Base-by-base conservation (phyloP, 2,888 invertebrate genomes). In the Aspidiotus destructor region DNA sequence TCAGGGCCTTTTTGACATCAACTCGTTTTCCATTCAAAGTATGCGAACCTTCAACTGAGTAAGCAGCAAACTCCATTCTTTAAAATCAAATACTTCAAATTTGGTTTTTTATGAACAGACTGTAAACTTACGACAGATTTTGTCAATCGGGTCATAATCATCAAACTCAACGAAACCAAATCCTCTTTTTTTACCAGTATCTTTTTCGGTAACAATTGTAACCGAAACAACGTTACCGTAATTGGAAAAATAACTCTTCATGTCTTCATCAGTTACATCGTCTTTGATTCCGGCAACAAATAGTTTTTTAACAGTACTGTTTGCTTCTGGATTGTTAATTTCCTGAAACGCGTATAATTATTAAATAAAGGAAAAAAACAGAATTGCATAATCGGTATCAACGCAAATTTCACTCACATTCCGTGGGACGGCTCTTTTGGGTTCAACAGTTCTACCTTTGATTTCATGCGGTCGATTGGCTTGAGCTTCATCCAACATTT, bases 161-260 rank as follows among this genome's bases (percentile, higher is more conserved):
- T 94, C 93, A 79, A 94, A 98, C 77, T 95, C 94, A 52, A 98
- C 87, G 78, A 97, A 98, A 54, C 92, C 96, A 78, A 97, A 98
- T 8, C 97, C 97, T 74, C 96, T 84, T 75, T 91, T 92, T 77
- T 94, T 95, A 65, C 93, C 93, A 2, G 91, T 90, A 68, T 90
- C 92, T 74, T 95, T 95, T 76, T 96, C 95, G 10, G 88, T 89
- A 3, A 95, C 92, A 74, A 96, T 85, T 72, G 88, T 90, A 41
- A 92, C 86, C 40, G 87, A 86, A 41, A 88, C 81, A 72, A 97
- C 88, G 68, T 81, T 85, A 1, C 96, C 96, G 77, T 84, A 95
- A 40, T 84, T 80, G 73, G 85, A 85, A 77, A 92, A 92, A 76
- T 92, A 89, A 60, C 89, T 86, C 69, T 84, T 83, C 53, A 97